phyloP scores from a whole-genome alignment of 2,888 invertebrate genomes.

The Blastobasis adustella region DNA sequence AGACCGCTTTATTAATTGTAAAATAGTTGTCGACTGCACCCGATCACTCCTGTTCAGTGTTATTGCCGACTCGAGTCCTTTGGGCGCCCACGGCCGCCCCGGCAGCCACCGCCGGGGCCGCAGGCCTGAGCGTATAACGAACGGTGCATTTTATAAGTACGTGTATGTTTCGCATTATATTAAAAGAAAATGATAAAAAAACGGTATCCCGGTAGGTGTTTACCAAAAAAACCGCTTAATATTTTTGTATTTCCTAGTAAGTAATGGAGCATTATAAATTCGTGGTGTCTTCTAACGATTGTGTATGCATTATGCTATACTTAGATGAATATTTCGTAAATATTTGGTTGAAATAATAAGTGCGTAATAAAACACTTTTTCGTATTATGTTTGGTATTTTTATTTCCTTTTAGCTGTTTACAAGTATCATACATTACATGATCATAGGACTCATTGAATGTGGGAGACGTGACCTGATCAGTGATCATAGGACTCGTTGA shows the following conservation, averaged over 20 bases:
- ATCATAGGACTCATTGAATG: too few species aligned
- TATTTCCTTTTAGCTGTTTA: constrained; percentile 4
- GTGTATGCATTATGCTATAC: constrained; percentile 72
- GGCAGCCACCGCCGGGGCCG: too few species aligned
- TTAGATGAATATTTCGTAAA: constrained; percentile 62
- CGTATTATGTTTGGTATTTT: constrained; percentile 45
- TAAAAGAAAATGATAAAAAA: constrained; percentile 12
- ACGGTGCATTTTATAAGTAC: constrained; percentile 58
- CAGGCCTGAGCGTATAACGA: constrained; percentile 2
- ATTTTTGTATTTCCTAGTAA: constrained; percentile 73
- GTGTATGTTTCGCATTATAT: constrained; percentile 29
- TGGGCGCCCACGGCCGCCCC: too few species aligned
- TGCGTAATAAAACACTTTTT: constrained; percentile 75
- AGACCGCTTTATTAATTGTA: too few species aligned
- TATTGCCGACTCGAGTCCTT: too few species aligned
- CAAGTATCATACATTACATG: too few species aligned
- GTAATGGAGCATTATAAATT: constrained; percentile 56
- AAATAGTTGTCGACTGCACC: too few species aligned
- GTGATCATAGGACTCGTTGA: too few species aligned
- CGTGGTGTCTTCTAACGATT: constrained; percentile 65
- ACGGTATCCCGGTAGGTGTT: constrained; percentile 52
- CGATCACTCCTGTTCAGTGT: too few species aligned
- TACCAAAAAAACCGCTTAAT: constrained; percentile 65
- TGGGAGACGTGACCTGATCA: too few species aligned
- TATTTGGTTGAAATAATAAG: constrained; percentile 74